A percentile compares a stretch with the other conserved stretches of the same genome.
These are phyloP conservation scores for Corapipo altera DNA, from an alignment of 2,113 vertebrate genomes.

Conservation along the genomic window DNA sequence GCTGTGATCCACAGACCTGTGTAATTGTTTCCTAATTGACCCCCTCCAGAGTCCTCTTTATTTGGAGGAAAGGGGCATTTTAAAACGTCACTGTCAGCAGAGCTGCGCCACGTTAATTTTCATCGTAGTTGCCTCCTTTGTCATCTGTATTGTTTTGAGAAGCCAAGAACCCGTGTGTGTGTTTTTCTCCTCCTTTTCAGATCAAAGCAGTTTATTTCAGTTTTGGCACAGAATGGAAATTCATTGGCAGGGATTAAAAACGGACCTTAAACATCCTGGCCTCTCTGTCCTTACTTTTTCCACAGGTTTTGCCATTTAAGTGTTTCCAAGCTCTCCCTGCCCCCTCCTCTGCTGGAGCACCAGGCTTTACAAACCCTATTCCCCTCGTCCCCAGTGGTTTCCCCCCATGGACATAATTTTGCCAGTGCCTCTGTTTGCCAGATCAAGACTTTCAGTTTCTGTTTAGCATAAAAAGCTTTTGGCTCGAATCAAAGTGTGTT, in stretches of 20 bases:
- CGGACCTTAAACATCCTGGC: constrained; percentile 53
- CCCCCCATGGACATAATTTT: not conserved
- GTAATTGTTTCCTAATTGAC: not conserved
- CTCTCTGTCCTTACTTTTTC: constrained; percentile 30
- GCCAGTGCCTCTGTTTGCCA: constrained; percentile 9
- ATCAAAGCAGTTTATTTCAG: constrained; percentile 63
- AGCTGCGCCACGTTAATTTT: not conserved
- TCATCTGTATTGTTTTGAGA: constrained; percentile 36
- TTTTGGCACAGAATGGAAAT: constrained; percentile 47
- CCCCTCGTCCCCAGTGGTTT: not conserved
- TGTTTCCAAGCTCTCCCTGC: not conserved
- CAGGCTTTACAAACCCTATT: not conserved
- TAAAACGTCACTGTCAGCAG: not conserved
- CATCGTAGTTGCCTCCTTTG: constrained; percentile 20
- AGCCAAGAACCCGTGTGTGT: constrained; percentile 24
- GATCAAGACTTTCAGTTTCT: constrained; percentile 59
- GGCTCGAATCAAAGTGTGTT: not conserved
- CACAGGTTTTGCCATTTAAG: not conserved
- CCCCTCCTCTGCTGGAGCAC: not conserved
- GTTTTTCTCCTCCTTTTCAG: constrained; percentile 18
- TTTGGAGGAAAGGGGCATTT: not conserved
- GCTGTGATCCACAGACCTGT: not conserved
- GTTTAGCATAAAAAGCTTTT: constrained; percentile 30
- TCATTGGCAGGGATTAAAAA: constrained; percentile 59
- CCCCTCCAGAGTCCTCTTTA: not conserved